Percentiles rank a stretch among this genome's conserved stretches.
Evolutionary conservation across 2,888 invertebrate species (phyloP).

Genomic region (Tricholauxania praeusta): DNA sequence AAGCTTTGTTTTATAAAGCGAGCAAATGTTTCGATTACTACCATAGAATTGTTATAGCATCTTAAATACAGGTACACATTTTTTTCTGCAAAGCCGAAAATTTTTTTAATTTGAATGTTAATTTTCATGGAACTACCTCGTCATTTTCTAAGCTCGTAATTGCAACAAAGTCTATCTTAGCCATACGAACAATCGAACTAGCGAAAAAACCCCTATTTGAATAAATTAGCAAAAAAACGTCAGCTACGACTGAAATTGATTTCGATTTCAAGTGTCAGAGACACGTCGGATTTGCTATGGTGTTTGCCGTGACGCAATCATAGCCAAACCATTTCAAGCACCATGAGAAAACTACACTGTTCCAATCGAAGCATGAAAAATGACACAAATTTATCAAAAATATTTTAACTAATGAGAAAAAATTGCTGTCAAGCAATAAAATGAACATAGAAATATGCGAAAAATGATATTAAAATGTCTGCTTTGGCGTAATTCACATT

Average conservation of each 20-base stretch:
- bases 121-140: neutral
- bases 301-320: slow-evolving; percentile 29
- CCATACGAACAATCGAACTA: neutral
- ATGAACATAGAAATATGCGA: neutral
- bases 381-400: slow-evolving; percentile 33
- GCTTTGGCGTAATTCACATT: neutral
- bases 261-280: slow-evolving; percentile 21
- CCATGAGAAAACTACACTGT: slow-evolving; percentile 27
- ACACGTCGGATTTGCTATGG: slow-evolving; percentile 16
- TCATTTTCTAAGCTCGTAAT: neutral
- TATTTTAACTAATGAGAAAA: slow-evolving; percentile 20
- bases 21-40: too few relatives aligned
- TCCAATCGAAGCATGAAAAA: slow-evolving; percentile 30
- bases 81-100: too few relatives aligned
- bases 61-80: too few relatives aligned
- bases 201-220: neutral
- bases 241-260: neutral
- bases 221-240: neutral
- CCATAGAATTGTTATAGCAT: too few relatives aligned
- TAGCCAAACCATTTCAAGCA: neutral
- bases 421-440: slow-evolving; percentile 4
- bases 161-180: neutral
- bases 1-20: too few relatives aligned
- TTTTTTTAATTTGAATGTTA: too few relatives aligned
- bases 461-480: neutral